Evolutionary conservation across 1,140 invertebrate species (phyloP), one percentile per base, ranked within the genome.

Genomic region (Formica selysi): DNA sequence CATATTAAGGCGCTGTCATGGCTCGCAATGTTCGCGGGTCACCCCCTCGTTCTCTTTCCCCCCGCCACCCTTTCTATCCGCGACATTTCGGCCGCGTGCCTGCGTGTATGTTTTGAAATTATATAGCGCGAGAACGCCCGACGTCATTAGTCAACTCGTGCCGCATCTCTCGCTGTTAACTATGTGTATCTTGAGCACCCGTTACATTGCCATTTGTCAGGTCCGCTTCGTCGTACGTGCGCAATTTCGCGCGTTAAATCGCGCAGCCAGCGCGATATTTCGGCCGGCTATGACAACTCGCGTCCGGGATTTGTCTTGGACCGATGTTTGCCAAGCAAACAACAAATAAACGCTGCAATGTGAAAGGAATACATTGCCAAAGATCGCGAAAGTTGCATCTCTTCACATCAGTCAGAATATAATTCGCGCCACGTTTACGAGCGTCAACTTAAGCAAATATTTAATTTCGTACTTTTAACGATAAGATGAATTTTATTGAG

Each of bases 1-100:
- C 93, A 92, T 93, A 93, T 94, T 94, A 94, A 92, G 91, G 87
- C 70, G 87, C 61, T 90, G 91, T 92, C 92, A 92, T 11, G 67
- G 89, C 54, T 79, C 76, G 74, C 78, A 73, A 71, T 74, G 80
- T 36, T 78, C 74, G 54, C 76, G 73, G 87, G 54, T 74, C 54
- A 61, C 36, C 57, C 57, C 61, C 61, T 76, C 13, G 16, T 51
- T 51, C 68, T 59, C 11, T 26, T 26, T 11, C 22, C 26, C 70
- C 11, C 44, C 2, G 5, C 6, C 32, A 22, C 26, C 19, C 32
- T 79, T 79, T 70, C 44, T 86, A 70, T 68, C 74, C 78, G 38
- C 51, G 64, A 51, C 76, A 76, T 65, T 90, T 85, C 88, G 70
- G 85, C 87, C 87, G 61, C 61, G 81, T 61, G 80, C 85, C 83